Conservation (phyloP, 2,113 vertebrate genomes). For the Apteryx owenii region DNA sequence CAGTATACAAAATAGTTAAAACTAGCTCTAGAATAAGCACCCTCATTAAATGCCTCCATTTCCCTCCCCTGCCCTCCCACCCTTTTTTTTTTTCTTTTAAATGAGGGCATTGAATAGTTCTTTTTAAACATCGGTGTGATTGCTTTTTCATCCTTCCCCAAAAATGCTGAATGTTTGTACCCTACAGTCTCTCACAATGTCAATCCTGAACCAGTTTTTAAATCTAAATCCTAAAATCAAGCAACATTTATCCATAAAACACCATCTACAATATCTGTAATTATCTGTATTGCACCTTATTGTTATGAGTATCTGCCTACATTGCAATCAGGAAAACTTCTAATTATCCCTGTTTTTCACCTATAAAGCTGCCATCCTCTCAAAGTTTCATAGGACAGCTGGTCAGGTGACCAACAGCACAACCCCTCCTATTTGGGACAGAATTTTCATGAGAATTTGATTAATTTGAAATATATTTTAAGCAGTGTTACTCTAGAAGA, state of each 20-base stretch:
- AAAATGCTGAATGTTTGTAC: neutral
- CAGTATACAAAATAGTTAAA: neutral
- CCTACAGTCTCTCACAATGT: neutral
- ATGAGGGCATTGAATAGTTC: neutral
- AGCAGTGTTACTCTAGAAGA: neutral
- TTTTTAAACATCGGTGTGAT: neutral
- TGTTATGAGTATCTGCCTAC: neutral
- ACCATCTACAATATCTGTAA: neutral
- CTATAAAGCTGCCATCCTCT: neutral
- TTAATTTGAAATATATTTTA: neutral
- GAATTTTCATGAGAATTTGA: neutral
- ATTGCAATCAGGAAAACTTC: neutral
- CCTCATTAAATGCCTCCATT: neutral
- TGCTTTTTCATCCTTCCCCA: neutral
- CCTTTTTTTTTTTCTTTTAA: neutral
- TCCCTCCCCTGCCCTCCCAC: neutral
- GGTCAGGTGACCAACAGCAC: neutral
- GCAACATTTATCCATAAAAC: neutral
- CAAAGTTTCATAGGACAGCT: neutral
- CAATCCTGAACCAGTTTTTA: neutral
- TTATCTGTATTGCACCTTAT: neutral
- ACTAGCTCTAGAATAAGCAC: neutral
- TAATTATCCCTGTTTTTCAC: neutral
- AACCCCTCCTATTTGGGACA: neutral
- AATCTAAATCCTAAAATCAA: neutral